phyloP scores from a whole-genome alignment of 2,113 vertebrate genomes.

The Otocyon megalotis region DNA sequence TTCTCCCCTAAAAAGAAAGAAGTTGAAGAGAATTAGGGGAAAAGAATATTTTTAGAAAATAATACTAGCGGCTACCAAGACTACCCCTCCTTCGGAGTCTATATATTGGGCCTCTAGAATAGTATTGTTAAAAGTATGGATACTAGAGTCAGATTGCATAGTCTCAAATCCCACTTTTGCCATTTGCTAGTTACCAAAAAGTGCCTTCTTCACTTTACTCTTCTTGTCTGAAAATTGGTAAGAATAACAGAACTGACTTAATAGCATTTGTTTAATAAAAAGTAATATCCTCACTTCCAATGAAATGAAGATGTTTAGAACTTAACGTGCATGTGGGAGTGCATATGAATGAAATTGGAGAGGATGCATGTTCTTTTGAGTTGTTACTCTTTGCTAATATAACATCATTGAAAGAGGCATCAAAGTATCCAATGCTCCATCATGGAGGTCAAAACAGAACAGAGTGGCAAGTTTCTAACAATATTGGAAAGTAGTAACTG shows the following conservation, averaged over 20 bases:
- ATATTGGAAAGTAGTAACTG: background rate
- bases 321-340: background rate
- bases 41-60: background rate
- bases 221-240: background rate
- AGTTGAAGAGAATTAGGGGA: background rate
- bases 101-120: background rate
- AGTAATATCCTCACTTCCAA: background rate
- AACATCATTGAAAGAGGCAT: background rate
- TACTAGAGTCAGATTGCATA: background rate
- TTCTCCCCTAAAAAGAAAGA: background rate
- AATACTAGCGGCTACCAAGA: background rate
- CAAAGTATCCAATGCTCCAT: background rate
- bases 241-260: background rate
- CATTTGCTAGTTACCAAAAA: background rate
- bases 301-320: background rate
- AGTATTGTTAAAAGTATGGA: background rate
- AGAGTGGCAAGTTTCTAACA: background rate
- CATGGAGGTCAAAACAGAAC: background rate
- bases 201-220: background rate
- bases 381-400: background rate
- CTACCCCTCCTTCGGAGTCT: background rate
- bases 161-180: background rate
- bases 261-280: conserved; percentile 16
- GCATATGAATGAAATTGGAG: background rate
- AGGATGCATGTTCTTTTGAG: background rate